These are phyloP conservation scores for Hermaeophaga mercurialis DNA, from an alignment of 2,888 invertebrate species.

Conservation along the genomic window DNA sequence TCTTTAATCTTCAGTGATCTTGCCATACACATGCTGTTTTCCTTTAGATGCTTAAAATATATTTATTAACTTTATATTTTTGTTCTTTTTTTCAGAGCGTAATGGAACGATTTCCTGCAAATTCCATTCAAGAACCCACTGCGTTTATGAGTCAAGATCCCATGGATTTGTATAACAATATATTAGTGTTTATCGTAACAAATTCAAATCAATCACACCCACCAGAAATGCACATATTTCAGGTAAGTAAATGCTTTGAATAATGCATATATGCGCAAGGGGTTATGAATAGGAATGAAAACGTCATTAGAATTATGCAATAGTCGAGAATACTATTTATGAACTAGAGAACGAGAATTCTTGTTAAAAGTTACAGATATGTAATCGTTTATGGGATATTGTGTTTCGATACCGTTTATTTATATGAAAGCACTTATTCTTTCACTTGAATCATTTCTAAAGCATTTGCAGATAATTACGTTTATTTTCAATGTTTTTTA, in stretches of 20 bases:
- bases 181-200: conserved; percentile 91
- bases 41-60: too few species aligned
- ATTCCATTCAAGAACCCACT: conserved; percentile 92
- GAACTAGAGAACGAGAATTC: background rate
- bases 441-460: too few species aligned
- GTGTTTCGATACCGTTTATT: too few species aligned
- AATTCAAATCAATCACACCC: conserved; percentile 67
- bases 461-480: too few species aligned
- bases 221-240: conserved; percentile 97
- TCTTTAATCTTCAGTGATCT: too few species aligned
- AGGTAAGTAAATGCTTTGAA: conserved; percentile 59
- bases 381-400: too few species aligned
- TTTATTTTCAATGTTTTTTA: too few species aligned
- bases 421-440: too few species aligned
- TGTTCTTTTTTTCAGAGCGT: conserved; percentile 73
- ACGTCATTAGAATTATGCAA: conserved; percentile 5
- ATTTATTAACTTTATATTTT: too few species aligned
- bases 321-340: background rate
- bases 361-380: too few species aligned
- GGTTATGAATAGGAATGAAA: conserved; percentile 1
- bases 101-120: conserved; percentile 94
- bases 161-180: conserved; percentile 98
- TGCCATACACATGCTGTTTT: too few species aligned
- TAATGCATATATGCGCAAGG: conserved; percentile 1
- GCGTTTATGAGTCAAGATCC: conserved; percentile 97